Conservation (phyloP, 2,797 vertebrate species). For the Saxicola maurus region DNA sequence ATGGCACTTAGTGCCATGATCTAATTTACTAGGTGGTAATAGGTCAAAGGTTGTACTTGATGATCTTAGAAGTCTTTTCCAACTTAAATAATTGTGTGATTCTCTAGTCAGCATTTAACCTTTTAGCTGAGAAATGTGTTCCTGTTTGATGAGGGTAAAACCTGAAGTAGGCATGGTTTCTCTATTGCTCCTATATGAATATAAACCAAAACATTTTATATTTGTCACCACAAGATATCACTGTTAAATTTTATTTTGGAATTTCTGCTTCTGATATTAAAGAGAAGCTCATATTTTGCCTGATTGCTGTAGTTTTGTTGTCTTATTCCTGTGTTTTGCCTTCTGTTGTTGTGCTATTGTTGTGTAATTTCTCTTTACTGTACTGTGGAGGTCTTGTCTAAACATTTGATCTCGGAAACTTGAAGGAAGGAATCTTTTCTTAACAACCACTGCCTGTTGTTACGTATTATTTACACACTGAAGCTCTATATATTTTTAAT, state of each 20-base stretch:
- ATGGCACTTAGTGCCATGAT: background rate
- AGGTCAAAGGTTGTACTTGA: background rate
- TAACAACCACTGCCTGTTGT: background rate
- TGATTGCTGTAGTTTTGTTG: fast-evolving
- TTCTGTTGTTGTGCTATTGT: background rate
- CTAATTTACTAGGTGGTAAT: background rate
- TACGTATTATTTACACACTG: background rate
- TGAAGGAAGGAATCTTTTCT: background rate
- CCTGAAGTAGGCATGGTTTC: background rate
- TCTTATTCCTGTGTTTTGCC: background rate
- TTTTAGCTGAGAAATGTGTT: background rate
- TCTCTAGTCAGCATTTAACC: background rate
- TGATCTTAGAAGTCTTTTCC: background rate
- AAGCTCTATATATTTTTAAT: background rate
- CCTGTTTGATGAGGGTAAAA: background rate
- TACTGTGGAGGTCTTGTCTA: background rate
- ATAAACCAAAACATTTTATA: background rate
- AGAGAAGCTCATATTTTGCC: background rate
- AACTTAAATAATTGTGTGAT: background rate
- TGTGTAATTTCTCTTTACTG: background rate
- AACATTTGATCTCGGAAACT: background rate
- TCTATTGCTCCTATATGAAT: background rate
- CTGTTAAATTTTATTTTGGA: background rate
- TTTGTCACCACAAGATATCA: background rate
- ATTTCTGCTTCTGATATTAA: background rate